These are phyloP conservation scores for Yasuhikotakia modesta DNA, from an alignment of 2,797 vertebrate species.

Conservation along the genomic window DNA sequence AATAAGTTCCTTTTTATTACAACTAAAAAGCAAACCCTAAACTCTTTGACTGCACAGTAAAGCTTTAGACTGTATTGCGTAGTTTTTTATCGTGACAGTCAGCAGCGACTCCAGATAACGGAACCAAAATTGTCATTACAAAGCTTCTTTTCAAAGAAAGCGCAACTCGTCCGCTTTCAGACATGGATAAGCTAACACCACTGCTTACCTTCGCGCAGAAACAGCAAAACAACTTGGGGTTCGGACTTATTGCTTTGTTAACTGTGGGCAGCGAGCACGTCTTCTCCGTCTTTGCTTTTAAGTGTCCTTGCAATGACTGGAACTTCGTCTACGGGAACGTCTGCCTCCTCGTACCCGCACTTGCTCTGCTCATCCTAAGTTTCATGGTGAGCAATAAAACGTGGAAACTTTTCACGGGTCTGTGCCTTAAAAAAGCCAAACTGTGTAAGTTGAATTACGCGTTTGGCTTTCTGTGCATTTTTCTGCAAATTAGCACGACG, in stretches of 20 bases:
- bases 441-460: conserved; percentile 45
- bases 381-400: conserved; percentile 65
- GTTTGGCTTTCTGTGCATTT: neutral
- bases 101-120: neutral
- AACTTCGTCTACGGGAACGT: conserved; percentile 75
- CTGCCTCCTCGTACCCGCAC: conserved; percentile 80
- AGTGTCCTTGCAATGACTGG: conserved; percentile 78
- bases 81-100: neutral
- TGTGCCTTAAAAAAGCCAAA: conserved; percentile 54
- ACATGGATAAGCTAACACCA: conserved; percentile 70
- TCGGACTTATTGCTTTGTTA: conserved; percentile 72
- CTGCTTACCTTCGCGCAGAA: conserved; percentile 60
- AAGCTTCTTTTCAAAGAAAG: neutral
- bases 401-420: conserved; percentile 74
- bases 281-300: conserved; percentile 76
- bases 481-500: conserved; percentile 44
- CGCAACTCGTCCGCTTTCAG: neutral
- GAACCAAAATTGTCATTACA: conserved; percentile 10
- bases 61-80: neutral
- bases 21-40: too few species aligned
- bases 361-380: conserved; percentile 76
- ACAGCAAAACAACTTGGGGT: conserved; percentile 64
- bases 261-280: conserved; percentile 73
- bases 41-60: too few species aligned
- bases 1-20: too few species aligned